A percentile compares a stretch with the other conserved stretches of the same genome.
These are phyloP conservation scores for Sorex maritimensis DNA, from an alignment of 2,797 vertebrate species.

Conservation along the genomic window DNA sequence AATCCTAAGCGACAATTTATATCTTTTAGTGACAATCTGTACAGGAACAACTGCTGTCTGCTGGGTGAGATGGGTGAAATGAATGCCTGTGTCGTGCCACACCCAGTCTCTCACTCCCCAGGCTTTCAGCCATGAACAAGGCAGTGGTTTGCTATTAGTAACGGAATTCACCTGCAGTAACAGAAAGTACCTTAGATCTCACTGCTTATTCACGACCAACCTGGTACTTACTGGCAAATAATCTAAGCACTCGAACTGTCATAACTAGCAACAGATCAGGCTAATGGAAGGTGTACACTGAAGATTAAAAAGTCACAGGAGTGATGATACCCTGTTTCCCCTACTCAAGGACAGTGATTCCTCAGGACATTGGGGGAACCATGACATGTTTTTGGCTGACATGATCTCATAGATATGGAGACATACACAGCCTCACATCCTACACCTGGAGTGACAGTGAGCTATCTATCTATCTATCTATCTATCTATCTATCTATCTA, in stretches of 20 bases:
- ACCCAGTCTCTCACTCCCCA: background rate
- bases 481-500: too few relatives aligned
- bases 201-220: slow-evolving; percentile 65
- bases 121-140: background rate
- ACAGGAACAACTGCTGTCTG: background rate
- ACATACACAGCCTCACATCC: background rate
- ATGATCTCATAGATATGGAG: background rate
- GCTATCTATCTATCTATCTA: background rate
- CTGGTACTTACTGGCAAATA: slow-evolving; percentile 75
- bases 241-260: slow-evolving; percentile 76
- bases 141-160: background rate
- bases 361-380: background rate
- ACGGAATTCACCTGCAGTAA: slow-evolving; percentile 30
- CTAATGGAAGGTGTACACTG: slow-evolving; percentile 61
- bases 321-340: background rate
- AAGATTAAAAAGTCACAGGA: slow-evolving; percentile 61
- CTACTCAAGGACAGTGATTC: background rate
- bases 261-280: slow-evolving; percentile 71
- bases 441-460: slow-evolving; percentile 30
- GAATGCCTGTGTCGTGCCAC: background rate
- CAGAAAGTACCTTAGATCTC: slow-evolving; percentile 62
- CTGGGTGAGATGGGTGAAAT: background rate
- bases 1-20: background rate
- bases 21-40: background rate
- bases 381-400: background rate